Evolutionary conservation across 1,140 invertebrate genomes (phyloP), one percentile per base, ranked within the genome.

Genomic region (Pissodes strobi): DNA sequence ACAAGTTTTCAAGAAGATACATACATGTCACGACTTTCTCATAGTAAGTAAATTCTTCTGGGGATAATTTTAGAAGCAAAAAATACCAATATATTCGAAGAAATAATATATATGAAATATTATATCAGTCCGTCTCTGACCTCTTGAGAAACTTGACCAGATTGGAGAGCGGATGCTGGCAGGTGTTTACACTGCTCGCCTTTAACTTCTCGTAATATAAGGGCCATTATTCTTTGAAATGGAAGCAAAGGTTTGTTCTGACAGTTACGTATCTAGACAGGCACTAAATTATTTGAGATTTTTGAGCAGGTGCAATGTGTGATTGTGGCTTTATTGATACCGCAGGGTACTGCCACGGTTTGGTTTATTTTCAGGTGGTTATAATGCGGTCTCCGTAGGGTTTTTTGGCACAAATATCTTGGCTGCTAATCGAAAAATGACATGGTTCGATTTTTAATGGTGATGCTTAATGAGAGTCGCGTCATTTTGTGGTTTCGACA

Each of bases 241-340:
- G 4, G 0, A 21, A 21, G 15, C 5, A 45, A 21, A 19, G 17
- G 41, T 21, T 22, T 13, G 15, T 53, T 21, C 30, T 22, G 17
- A 38, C 13, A 37, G 37, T 53, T 53, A 38, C 37, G 18, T 53
- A 53, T 53, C 51, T 39, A 12, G 51, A 38, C 51, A 13, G 51
- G 51, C 23, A 38, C 17, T 53, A 53, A 53, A 38, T 38, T 53
- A 53, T 53, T 53, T 23, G 17, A 53, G 51, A 53, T 53, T 53
- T 49, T 53, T 39, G 27, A 53, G 51, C 51, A 53, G 51, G 51
- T 53, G 51, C 51, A 39, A 53, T 53, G 51, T 53, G 51, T 53
- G 51, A 53, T 53, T 53, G 51, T 53, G 19, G 41, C 9, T 45
- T 53, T 53, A 19, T 53, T 12, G 27, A 17, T 53, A 39, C 51